These are phyloP conservation scores for Junco hyemalis DNA, from an alignment of 2,113 vertebrate genomes.

Conservation along the genomic window DNA sequence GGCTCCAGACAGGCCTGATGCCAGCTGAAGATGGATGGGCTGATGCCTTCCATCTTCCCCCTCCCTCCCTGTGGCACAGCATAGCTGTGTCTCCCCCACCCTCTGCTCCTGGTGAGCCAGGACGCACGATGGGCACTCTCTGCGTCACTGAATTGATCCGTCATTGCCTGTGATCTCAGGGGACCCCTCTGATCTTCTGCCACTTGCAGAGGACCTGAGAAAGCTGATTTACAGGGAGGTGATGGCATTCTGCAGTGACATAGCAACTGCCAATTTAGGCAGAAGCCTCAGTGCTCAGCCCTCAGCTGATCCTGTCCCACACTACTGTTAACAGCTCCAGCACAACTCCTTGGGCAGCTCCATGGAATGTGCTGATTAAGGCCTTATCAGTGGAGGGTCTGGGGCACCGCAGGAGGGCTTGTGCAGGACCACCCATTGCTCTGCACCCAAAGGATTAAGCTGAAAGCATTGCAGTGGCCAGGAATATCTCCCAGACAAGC, in stretches of 20 bases:
- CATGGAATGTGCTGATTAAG: background rate
- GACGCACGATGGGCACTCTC: accelerated
- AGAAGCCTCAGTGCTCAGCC: background rate
- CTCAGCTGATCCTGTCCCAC: background rate
- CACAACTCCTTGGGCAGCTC: background rate
- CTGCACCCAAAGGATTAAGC: background rate
- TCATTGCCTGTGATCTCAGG: background rate
- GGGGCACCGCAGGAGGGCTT: background rate
- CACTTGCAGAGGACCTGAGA: background rate
- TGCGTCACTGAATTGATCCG: accelerated
- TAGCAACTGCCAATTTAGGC: background rate
- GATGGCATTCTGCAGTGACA: background rate
- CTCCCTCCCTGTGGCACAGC: background rate
- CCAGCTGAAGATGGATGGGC: background rate
- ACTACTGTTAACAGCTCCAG: background rate
- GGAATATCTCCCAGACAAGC: background rate
- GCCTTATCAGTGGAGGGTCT: background rate
- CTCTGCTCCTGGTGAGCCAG: background rate
- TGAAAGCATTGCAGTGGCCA: background rate
- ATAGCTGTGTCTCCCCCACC: accelerated
- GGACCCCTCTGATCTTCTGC: background rate
- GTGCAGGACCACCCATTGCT: background rate
- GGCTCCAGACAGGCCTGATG: background rate
- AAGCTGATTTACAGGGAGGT: background rate
- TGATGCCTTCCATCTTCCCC: background rate